Conservation (phyloP, 2,797 vertebrate genomes). For the Gallinago stenura region DNA sequence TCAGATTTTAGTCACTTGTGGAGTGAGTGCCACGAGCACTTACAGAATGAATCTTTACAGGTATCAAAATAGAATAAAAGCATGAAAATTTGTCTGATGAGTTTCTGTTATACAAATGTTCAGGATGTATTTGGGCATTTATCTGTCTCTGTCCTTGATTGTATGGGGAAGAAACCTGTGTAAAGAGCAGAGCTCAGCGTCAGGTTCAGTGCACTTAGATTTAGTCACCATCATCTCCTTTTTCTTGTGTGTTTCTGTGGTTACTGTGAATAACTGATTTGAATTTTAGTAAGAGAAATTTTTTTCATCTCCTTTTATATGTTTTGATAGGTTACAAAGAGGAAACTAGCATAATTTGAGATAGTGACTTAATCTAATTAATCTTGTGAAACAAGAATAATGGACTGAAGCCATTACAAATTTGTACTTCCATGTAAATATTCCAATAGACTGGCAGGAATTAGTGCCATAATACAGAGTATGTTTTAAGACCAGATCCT, state of each 20-base stretch:
- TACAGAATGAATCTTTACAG: neutral
- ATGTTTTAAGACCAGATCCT: neutral
- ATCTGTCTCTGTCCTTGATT: neutral
- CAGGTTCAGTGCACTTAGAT: neutral
- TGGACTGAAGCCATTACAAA: neutral
- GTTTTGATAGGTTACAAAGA: neutral
- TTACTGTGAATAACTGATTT: neutral
- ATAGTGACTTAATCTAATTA: neutral
- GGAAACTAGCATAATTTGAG: neutral
- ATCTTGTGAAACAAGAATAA: neutral
- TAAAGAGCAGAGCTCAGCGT: neutral
- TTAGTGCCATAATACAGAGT: neutral
- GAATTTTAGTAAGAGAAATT: neutral
- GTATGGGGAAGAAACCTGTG: neutral
- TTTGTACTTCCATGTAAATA: neutral
- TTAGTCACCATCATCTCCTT: neutral
- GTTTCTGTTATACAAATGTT: neutral
- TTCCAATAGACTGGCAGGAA: conserved; percentile 16
- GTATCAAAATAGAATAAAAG: neutral
- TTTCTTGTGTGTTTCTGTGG: neutral
- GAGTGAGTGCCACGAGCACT: neutral
- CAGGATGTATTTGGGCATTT: neutral
- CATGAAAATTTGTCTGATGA: neutral
- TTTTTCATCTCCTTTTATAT: neutral
- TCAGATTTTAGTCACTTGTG: fast-evolving